Percentiles rank a stretch among this genome's conserved stretches.
These are phyloP conservation scores for Ovis canadensis DNA, from an alignment of 2,113 vertebrate species.

Conservation along the genomic window DNA sequence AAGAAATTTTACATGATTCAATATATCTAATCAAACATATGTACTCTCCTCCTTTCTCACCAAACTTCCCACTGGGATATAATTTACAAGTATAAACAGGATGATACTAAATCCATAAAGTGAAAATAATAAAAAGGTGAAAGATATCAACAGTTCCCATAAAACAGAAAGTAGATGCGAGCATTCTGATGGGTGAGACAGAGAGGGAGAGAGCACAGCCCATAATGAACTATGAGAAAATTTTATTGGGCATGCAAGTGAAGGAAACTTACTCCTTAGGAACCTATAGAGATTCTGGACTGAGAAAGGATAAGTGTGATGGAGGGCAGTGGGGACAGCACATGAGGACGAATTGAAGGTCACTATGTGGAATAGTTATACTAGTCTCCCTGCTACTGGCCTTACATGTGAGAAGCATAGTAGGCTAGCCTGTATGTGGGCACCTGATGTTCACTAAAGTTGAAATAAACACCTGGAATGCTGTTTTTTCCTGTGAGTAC, in stretches of 20 bases:
- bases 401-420: not conserved
- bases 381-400: too few relatives aligned
- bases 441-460: not conserved
- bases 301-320: not conserved
- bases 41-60: too few relatives aligned
- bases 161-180: not conserved
- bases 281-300: not conserved
- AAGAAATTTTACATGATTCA: not conserved
- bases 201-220: not conserved
- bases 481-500: not conserved
- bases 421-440: not conserved
- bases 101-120: not conserved
- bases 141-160: not conserved
- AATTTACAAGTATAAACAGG: too few relatives aligned
- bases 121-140: not conserved
- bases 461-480: not conserved
- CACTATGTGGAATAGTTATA: not conserved
- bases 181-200: not conserved
- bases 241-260: not conserved
- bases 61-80: too few relatives aligned
- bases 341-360: not conserved
- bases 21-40: too few relatives aligned
- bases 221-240: not conserved
- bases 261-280: not conserved
- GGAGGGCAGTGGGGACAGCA: not conserved